phyloP scores from a whole-genome alignment of 2,888 invertebrate species.

The Trisateles emortualis region DNA sequence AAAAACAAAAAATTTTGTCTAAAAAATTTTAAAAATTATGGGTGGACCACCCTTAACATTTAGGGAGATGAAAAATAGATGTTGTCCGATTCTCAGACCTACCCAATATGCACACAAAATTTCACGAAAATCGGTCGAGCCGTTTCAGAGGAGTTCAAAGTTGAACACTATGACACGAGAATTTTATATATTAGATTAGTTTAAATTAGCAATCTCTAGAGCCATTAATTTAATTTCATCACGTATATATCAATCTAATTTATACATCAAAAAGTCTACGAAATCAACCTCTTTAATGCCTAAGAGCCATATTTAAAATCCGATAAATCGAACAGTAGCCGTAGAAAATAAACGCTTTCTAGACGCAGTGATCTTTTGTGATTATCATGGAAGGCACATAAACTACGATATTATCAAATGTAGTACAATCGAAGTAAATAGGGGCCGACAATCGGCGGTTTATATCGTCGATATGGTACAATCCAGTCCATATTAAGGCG shows the following conservation, averaged over 20 bases:
- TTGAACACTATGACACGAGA: too few species aligned
- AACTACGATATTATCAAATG: slow-evolving; percentile 14
- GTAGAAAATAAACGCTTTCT: background rate
- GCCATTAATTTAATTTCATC: too few species aligned
- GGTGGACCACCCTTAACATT: too few species aligned
- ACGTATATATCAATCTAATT: background rate
- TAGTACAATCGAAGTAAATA: slow-evolving; percentile 12
- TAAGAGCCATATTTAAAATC: background rate
- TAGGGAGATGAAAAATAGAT: too few species aligned
- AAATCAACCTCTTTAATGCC: background rate
- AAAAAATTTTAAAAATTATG: too few species aligned
- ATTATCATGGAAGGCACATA: slow-evolving; percentile 15
- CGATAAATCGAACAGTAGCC: slow-evolving; percentile 8
- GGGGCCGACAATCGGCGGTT: slow-evolving; percentile 14
- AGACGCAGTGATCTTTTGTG: slow-evolving; percentile 14
- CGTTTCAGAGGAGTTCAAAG: too few species aligned
- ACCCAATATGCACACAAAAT: too few species aligned
- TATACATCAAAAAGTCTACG: background rate
- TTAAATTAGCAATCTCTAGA: too few species aligned
- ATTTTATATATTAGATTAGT: too few species aligned
- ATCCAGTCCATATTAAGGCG: slow-evolving; percentile 28
- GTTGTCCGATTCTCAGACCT: too few species aligned
- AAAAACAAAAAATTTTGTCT: too few species aligned
- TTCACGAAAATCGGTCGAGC: too few species aligned
- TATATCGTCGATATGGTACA: slow-evolving; percentile 14